These are phyloP conservation scores for Scolopax bukidnonensis DNA, from an alignment of 2,797 vertebrate species.

Conservation along the genomic window DNA sequence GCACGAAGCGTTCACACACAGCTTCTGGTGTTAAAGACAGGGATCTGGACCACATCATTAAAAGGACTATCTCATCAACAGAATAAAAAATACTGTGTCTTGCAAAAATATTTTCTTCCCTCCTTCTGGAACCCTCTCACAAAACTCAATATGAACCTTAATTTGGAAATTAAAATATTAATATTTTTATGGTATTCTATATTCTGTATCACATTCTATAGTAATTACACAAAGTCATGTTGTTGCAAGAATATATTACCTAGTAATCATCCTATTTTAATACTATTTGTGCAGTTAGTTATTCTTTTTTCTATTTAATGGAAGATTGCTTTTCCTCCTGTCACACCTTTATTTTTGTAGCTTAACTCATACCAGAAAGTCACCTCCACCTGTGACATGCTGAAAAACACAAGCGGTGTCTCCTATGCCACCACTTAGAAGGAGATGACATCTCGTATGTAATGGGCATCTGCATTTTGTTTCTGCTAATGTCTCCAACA, in stretches of 20 bases:
- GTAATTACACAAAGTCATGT: background rate
- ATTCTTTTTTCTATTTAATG: background rate
- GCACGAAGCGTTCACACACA: background rate
- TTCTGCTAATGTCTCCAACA: background rate
- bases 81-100: background rate
- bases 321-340: background rate
- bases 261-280: background rate
- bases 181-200: background rate
- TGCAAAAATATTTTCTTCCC: background rate
- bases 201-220: background rate
- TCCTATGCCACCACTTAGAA: background rate
- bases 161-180: background rate
- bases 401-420: background rate
- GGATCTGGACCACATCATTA: background rate
- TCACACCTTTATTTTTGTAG: background rate
- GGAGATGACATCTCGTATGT: rapidly evolving
- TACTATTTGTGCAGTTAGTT: background rate
- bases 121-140: background rate
- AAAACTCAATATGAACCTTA: background rate
- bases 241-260: background rate
- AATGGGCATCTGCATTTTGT: background rate
- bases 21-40: background rate
- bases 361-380: background rate
- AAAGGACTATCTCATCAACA: background rate
- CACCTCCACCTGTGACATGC: background rate